Percentiles rank a stretch among this genome's conserved stretches.
Conservation (phyloP, 2,797 vertebrate species). For the Dipus sagitta region DNA sequence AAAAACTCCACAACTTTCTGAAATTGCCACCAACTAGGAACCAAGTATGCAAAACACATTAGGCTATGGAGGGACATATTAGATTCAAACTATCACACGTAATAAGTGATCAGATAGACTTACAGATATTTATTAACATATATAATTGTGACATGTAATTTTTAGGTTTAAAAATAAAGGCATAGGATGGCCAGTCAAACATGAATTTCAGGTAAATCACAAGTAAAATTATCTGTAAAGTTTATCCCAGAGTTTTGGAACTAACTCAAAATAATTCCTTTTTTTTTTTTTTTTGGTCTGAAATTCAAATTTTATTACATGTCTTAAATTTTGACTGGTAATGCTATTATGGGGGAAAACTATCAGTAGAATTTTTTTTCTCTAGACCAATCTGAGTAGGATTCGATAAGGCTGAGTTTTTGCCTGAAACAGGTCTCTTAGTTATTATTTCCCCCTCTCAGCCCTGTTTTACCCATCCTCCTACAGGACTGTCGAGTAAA, state of each 20-base stretch:
- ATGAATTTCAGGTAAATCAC: background rate
- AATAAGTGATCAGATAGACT: background rate
- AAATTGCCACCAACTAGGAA: too few relatives aligned
- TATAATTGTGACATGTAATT: background rate
- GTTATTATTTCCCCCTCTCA: background rate
- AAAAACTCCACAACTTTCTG: too few relatives aligned
- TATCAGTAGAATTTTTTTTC: background rate
- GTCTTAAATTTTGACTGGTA: background rate
- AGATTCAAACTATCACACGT: too few relatives aligned
- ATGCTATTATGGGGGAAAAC: background rate
- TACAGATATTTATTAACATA: background rate
- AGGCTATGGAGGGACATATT: too few relatives aligned
- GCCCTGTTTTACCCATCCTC: rapidly evolving
- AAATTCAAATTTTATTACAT: background rate
- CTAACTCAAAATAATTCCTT: background rate
- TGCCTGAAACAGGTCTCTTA: background rate
- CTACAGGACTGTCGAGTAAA: background rate
- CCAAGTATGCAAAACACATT: too few relatives aligned
- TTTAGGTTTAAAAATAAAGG: background rate
- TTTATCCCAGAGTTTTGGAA: background rate
- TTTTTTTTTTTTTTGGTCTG: too few relatives aligned
- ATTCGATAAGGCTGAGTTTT: background rate
- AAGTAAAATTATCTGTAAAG: background rate
- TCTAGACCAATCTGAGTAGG: background rate
- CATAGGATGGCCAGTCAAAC: background rate